Conservation (phyloP, 2,888 invertebrate genomes). For the Aquatica leii region DNA sequence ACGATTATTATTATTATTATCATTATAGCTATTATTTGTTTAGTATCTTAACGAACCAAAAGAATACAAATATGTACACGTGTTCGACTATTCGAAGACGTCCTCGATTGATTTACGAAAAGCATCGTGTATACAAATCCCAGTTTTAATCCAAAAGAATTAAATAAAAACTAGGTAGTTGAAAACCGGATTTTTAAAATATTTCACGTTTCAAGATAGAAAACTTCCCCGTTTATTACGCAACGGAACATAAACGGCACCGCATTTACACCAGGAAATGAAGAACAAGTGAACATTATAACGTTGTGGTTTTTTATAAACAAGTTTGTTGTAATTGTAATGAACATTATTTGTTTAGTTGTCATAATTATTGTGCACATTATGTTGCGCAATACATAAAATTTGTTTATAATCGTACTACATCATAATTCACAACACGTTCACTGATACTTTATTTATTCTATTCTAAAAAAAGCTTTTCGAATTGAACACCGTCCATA, state of each 20-base stretch:
- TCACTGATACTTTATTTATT: neutral
- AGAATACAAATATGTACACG: too few species aligned
- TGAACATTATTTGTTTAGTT: conserved; percentile 20
- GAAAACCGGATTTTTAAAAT: conserved; percentile 29
- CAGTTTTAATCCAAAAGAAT: conserved; percentile 16
- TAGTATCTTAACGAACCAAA: conserved; percentile 13
- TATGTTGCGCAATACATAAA: conserved; percentile 21
- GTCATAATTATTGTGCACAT: conserved; percentile 22
- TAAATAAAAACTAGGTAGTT: conserved; percentile 24
- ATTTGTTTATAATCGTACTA: conserved; percentile 15
- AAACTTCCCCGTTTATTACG: conserved; percentile 29
- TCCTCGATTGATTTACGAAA: conserved; percentile 6
- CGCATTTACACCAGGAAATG: conserved; percentile 35
- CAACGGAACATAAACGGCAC: conserved; percentile 31
- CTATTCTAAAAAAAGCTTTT: neutral
- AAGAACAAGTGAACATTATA: conserved; percentile 27
- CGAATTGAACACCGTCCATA: neutral
- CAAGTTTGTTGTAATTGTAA: conserved; percentile 27
- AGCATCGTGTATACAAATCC: conserved; percentile 16
- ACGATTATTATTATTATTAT: conserved; percentile 1
- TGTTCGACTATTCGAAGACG: neutral
- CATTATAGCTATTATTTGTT: too few species aligned
- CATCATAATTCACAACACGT: conserved; percentile 14
- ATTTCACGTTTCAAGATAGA: conserved; percentile 25
- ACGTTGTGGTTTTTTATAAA: conserved; percentile 21